Conservation (phyloP, 2,113 vertebrate species). For the Miniopterus natalensis region DNA sequence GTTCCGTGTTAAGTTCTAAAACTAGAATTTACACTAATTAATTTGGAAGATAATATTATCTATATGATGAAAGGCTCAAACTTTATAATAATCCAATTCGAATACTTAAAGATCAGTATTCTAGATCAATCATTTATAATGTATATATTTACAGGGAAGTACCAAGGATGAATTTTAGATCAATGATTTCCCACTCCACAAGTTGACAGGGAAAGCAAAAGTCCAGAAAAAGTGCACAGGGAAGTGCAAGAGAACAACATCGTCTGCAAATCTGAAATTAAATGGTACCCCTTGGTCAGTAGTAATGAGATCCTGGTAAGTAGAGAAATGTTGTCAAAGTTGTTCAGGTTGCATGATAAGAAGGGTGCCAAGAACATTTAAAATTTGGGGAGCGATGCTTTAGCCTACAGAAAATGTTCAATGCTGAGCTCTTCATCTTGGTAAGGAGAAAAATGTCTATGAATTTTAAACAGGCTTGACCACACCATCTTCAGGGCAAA, state of each 20-base stretch:
- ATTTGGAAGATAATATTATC: not conserved
- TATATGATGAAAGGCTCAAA: not conserved
- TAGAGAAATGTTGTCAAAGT: slow-evolving; percentile 38
- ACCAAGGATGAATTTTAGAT: slow-evolving; percentile 40
- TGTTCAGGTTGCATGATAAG: slow-evolving; percentile 36
- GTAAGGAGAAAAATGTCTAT: slow-evolving; percentile 71
- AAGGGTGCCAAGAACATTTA: slow-evolving; percentile 41
- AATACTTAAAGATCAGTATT: slow-evolving; percentile 40
- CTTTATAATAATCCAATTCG: not conserved
- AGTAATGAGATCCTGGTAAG: slow-evolving; percentile 58
- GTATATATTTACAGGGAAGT: not conserved
- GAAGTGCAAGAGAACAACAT: not conserved
- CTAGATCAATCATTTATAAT: not conserved
- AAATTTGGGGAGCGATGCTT: not conserved
- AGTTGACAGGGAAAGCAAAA: not conserved
- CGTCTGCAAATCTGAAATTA: slow-evolving; percentile 16
- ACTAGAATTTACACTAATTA: not conserved
- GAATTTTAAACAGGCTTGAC: slow-evolving; percentile 75
- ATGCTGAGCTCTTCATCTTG: slow-evolving; percentile 36
- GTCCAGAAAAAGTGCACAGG: not conserved
- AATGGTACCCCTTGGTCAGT: not conserved
- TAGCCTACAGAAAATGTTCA: slow-evolving; percentile 61
- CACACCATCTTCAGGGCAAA: slow-evolving; percentile 72
- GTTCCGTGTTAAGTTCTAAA: not conserved
- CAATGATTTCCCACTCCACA: not conserved